These are phyloP conservation scores for Loripinus fragilis DNA, from an alignment of 2,888 invertebrate species.

Conservation along the genomic window DNA sequence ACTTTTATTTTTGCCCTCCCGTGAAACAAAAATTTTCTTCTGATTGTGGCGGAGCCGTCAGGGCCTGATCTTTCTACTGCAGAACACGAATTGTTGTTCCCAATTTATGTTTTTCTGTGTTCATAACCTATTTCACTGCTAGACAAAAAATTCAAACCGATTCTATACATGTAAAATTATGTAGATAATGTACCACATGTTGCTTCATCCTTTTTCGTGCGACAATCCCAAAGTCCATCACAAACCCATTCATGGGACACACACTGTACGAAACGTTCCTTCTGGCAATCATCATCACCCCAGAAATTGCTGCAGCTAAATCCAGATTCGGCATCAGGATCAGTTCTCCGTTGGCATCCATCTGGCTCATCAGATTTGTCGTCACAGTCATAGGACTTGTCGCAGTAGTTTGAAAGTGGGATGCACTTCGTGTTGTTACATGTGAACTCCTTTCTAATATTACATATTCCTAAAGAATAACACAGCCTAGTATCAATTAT, in stretches of 20 bases:
- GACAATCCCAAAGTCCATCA: not conserved
- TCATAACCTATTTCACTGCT: no score
- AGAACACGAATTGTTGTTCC: no score
- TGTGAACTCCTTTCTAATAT: not conserved
- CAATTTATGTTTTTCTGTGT: no score
- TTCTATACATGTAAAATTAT: not conserved
- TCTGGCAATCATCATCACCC: no score
- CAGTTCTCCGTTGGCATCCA: not conserved
- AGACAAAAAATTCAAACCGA: not conserved
- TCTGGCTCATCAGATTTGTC: not conserved
- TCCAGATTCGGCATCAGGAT: not conserved
- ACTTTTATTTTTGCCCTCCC: no score
- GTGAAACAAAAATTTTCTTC: no score
- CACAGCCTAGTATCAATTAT: no score
- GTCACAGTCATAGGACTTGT: not conserved
- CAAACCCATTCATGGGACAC: not conserved
- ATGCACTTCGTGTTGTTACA: conserved; percentile 4
- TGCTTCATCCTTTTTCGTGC: not conserved
- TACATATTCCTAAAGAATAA: conserved; percentile 4
- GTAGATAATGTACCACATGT: not conserved
- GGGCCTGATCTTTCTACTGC: no score
- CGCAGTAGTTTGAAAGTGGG: not conserved
- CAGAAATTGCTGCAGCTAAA: not conserved
- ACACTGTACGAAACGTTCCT: not conserved
- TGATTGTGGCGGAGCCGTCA: no score